These are phyloP conservation scores for Meteorus cinctellus DNA, from an alignment of 2,888 invertebrate species.

Conservation along the genomic window DNA sequence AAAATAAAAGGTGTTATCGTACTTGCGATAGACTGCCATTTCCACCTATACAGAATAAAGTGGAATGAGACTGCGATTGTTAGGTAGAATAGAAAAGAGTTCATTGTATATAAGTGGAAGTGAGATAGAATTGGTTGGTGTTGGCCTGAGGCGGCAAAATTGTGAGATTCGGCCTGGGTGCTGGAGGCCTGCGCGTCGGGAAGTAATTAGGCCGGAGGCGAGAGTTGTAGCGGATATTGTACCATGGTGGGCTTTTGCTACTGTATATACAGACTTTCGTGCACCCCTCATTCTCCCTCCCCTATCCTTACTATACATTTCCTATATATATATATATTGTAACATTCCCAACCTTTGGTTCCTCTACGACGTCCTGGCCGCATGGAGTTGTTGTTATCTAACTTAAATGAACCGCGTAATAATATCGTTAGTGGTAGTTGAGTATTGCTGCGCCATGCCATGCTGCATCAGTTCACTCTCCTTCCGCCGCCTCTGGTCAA, in stretches of 20 bases:
- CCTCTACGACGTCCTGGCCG: conserved; percentile 32
- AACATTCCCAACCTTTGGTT: conserved; percentile 29
- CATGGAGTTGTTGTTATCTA: conserved; percentile 69
- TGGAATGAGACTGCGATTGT: not conserved
- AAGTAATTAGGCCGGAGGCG: conserved; percentile 70
- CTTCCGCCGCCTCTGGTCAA: conserved; percentile 52
- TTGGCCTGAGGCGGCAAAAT: conserved; percentile 33
- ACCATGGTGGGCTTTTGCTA: conserved; percentile 56
- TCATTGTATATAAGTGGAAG: conserved; percentile 26
- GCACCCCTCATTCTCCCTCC: conserved; percentile 26
- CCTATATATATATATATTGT: not conserved
- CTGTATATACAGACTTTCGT: conserved; percentile 38
- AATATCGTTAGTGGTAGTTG: conserved; percentile 68
- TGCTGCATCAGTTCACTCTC: conserved; percentile 31
- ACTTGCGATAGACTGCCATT: conserved; percentile 58
- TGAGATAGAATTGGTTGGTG: conserved; percentile 29
- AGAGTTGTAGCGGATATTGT: conserved; percentile 70
- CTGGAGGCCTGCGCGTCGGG: conserved; percentile 64
- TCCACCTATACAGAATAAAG: not conserved
- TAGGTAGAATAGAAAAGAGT: too few species aligned
- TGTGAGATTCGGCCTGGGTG: conserved; percentile 51
- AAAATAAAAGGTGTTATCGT: conserved; percentile 68
- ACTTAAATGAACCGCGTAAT: conserved; percentile 72
- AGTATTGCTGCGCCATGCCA: conserved; percentile 38
- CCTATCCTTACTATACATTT: conserved; percentile 14